Evolutionary conservation across 2,113 vertebrate species (phyloP).

Genomic region (Corynorhinus townsendii): DNA sequence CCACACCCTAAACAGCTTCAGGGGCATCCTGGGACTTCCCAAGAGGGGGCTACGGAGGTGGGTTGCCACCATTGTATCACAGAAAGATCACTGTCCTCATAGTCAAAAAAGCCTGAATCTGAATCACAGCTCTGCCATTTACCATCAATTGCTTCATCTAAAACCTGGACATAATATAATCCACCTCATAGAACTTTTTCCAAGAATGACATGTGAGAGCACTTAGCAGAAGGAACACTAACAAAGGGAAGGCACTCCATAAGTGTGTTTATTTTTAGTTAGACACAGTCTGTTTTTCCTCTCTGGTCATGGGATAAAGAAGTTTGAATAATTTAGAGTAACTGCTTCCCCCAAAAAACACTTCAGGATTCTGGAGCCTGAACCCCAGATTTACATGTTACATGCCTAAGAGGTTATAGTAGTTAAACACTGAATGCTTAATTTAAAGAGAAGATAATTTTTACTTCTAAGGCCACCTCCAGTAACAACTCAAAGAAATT

Average conservation of each 20-base stretch:
- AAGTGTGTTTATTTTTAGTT: slow-evolving; percentile 18
- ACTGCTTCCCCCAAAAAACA: neutral
- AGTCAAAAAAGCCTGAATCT: slow-evolving; percentile 26
- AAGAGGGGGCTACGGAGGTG: neutral
- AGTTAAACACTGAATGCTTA: neutral
- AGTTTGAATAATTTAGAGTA: neutral
- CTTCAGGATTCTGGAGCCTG: neutral
- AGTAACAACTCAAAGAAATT: neutral
- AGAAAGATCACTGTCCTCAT: neutral
- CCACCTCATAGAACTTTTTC: neutral
- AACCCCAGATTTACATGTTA: neutral
- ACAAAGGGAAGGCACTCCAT: neutral
- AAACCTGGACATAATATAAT: slow-evolving; percentile 7
- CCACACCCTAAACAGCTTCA: neutral
- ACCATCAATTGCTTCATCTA: neutral
- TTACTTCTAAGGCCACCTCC: neutral
- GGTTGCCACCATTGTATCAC: neutral
- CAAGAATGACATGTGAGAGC: slow-evolving; percentile 20
- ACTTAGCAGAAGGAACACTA: slow-evolving; percentile 15
- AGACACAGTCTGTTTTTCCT: slow-evolving; percentile 5
- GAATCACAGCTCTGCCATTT: slow-evolving; percentile 47
- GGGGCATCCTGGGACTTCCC: slow-evolving; percentile 41
- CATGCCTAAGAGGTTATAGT: neutral
- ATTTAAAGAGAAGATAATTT: slow-evolving; percentile 23
- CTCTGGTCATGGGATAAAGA: neutral